These are phyloP conservation scores for Brachypteracias leptosomus DNA, from an alignment of 2,113 vertebrate species.

Conservation along the genomic window DNA sequence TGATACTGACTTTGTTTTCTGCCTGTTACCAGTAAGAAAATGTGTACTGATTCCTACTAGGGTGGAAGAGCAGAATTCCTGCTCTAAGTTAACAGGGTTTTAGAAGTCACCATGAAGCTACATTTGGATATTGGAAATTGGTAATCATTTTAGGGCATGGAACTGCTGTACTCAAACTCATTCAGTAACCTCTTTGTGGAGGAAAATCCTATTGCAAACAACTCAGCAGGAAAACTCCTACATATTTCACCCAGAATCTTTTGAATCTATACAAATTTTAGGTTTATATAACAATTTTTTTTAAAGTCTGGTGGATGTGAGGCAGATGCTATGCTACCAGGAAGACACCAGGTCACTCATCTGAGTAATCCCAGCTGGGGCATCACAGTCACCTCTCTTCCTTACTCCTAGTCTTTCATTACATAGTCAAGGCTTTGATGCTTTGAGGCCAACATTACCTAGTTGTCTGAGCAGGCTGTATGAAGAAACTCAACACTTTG, in stretches of 20 bases:
- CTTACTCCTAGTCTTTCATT: neutral
- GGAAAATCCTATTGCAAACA: neutral
- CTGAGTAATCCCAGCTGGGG: neutral
- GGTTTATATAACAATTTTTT: neutral
- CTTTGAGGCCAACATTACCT: neutral
- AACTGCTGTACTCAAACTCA: neutral
- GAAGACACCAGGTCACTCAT: conserved; percentile 34
- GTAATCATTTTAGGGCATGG: neutral
- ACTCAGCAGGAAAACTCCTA: neutral
- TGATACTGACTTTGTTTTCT: neutral
- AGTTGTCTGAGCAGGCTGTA: neutral
- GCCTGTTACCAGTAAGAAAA: neutral
- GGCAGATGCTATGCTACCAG: conserved; percentile 21
- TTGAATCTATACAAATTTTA: neutral
- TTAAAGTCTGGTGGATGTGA: fast-evolving
- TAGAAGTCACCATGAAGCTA: neutral
- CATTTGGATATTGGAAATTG: neutral
- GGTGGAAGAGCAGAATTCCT: neutral
- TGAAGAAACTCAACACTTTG: neutral
- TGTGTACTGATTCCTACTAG: neutral
- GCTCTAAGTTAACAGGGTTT: neutral
- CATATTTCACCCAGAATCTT: neutral
- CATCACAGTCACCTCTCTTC: neutral
- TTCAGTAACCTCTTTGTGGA: neutral
- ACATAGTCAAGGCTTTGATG: neutral